phyloP scores from a whole-genome alignment of 2,888 invertebrate species.

The Epistrophe eligans region DNA sequence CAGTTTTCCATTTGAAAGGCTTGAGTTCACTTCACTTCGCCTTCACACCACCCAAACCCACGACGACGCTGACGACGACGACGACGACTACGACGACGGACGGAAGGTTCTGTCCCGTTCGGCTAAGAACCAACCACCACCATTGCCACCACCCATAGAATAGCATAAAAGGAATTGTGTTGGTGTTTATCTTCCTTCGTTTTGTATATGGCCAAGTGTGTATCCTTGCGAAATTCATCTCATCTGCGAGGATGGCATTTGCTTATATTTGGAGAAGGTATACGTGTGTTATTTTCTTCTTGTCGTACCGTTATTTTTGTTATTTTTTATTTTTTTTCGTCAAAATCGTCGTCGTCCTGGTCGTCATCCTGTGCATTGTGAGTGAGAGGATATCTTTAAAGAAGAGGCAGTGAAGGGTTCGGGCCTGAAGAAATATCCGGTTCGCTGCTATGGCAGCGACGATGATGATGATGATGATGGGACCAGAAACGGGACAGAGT shows the following conservation, averaged over 20 bases:
- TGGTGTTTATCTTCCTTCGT: conserved; percentile 63
- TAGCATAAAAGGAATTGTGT: conserved; percentile 73
- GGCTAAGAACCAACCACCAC: conserved; percentile 54
- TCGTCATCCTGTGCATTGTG: conserved; percentile 70
- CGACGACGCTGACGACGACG: conserved; percentile 7
- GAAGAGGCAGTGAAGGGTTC: conserved; percentile 75
- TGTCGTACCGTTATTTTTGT: conserved; percentile 57
- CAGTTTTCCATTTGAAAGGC: conserved; percentile 77
- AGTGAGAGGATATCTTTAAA: conserved; percentile 75
- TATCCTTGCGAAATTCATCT: conserved; percentile 76
- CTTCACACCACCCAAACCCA: conserved; percentile 55
- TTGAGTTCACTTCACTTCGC: conserved; percentile 77
- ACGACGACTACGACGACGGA: conserved; percentile 5
- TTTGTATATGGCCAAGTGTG: conserved; percentile 64
- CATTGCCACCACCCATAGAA: conserved; percentile 57
- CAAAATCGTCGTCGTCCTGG: conserved; percentile 41
- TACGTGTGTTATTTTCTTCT: conserved; percentile 76
- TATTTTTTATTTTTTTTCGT: conserved; percentile 30
- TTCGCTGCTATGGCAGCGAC: conserved; percentile 69
- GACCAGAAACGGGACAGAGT: conserved; percentile 1
- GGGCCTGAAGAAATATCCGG: conserved; percentile 75
- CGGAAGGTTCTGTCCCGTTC: conserved; percentile 35
- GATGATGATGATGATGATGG: conserved; percentile 39
- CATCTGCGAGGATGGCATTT: conserved; percentile 72
- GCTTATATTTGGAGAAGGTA: conserved; percentile 75